Evolutionary conservation across 2,888 invertebrate species (phyloP), one percentile per base, ranked within the genome.

Genomic region (Cheilosia vulpina): DNA sequence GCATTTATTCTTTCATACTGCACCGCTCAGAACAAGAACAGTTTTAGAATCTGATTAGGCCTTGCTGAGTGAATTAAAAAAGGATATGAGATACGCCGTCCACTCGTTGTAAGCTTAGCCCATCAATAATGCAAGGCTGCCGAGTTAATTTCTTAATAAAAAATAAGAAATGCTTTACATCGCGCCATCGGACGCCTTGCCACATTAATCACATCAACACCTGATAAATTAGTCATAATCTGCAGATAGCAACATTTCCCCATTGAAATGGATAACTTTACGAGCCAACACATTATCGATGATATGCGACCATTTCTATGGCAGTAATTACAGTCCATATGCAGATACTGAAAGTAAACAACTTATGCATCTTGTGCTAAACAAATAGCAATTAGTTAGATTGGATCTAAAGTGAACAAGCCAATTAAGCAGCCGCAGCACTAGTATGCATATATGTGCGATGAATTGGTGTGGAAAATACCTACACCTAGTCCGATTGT

Each of bases 301-400:
- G 53, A 58, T 55, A 69, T 53, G 68, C 60, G 45, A 55, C 53
- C 62, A 47, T 77, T 60, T 27, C 11, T 41, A 69, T 62, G 34
- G 45, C 68, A 62, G 43, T 77, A 68, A 77, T 77, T 77, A 69
- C 62, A 45, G 41, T n/a, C 27, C 77, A 45, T 34, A 58, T 69
- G 60, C 55, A 17, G 65, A 27, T 27, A 43, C 21, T 15, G 13
- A 6, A 27, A 19, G 13, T 41, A 62, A 63, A 55, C 73, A 73
- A 55, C 24, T 45, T 17, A 69, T 34, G 57, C 66, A 58, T 65
- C 75, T 66, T 52, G 41, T 5, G 27, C 57, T 66, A 57, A 76
- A 75, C 75, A 76, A 76, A 76, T 66, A 76, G 31, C 66, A 76
- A 76, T 76, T 76, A 76, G 58, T 19, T n/a, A 76, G 75, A 76